Base-by-base conservation (phyloP, 2,113 vertebrate genomes). In the Xiphophorus maculatus region DNA sequence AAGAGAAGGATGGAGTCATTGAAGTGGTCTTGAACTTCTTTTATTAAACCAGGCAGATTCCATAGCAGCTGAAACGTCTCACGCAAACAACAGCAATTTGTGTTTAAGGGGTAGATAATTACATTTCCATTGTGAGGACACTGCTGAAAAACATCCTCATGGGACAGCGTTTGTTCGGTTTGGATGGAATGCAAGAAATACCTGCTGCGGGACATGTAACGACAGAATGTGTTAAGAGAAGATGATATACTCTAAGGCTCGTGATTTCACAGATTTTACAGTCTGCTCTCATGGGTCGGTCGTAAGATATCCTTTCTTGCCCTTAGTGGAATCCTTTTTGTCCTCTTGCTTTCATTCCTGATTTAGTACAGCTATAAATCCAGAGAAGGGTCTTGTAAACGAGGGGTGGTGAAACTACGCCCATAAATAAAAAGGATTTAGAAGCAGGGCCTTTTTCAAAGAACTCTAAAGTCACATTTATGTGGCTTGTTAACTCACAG, bases 331-430 rank as follows among this genome's bases (percentile, higher is more conserved):
- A 80, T 91, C 85, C 80, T 83, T 81, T 86, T 86, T 85, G 87
- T 91, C 87, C 85, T 87, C 82, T 75, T 86, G 78, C 84, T 90
- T 88, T 90, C 84, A 90, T 68, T 77, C 72, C 82, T 88, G 54
- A 28, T 93, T 93, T 93, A 90, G 86, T 83, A 92, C 89, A 91
- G 92, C 89, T 71, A 81, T 86, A 88, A 90, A 93, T 93, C 85
- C 87, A 83, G 84, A 77, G 87, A 88, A 89, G 91, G 85, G 54
- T 88, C 88, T 89, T 88, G 76, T 93, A 90, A 93, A 90, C 69
- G 81, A 76, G 73, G 63, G 77, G 80, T 73, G 84, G 66, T 91
- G 86, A 89, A 77, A 85, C 81, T 25, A 85, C 78, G 76, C 69
- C 85, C 89, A 92, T 89, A 92, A 91, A 92, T 91, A 91, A 82